Conservation (phyloP, 2,113 vertebrate species). For the Cololabis saira region DNA sequence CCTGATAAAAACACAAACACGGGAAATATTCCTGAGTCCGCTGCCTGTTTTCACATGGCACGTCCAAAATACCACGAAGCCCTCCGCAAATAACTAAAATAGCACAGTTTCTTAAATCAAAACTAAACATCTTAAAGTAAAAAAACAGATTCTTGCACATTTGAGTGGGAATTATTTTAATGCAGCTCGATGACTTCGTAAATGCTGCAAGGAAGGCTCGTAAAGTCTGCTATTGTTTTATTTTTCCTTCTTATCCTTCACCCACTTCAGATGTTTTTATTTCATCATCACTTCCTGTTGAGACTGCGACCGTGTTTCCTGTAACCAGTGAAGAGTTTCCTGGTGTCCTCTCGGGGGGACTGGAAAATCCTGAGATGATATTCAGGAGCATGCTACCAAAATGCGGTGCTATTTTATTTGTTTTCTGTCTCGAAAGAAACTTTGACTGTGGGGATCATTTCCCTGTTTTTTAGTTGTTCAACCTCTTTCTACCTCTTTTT, state of each 20-base stretch:
- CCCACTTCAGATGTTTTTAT: conserved; percentile 5
- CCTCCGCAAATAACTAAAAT: conserved; percentile 70
- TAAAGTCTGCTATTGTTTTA: too few relatives aligned
- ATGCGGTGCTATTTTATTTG: too few relatives aligned
- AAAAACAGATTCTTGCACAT: neutral
- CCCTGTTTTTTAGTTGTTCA: too few relatives aligned
- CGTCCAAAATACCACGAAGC: conserved; percentile 57
- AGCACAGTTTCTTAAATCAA: conserved; percentile 53
- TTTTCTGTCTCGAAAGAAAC: too few relatives aligned
- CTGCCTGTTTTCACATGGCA: conserved; percentile 68
- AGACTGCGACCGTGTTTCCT: conserved; percentile 54
- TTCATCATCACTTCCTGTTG: conserved; percentile 59
- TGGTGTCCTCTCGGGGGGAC: conserved; percentile 18
- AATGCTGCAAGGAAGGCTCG: too few relatives aligned
- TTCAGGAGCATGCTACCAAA: too few relatives aligned
- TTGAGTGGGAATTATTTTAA: conserved; percentile 1
- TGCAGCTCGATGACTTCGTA: too few relatives aligned
- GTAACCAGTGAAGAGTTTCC: conserved; percentile 51
- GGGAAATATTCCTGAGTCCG: conserved; percentile 54
- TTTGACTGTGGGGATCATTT: too few relatives aligned
- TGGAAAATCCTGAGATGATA: too few relatives aligned
- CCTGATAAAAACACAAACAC: conserved; percentile 68
- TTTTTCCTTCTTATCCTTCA: too few relatives aligned
- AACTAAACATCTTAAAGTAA: conserved; percentile 45
- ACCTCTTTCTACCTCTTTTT: too few relatives aligned